A percentile compares a stretch with the other conserved stretches of the same genome.
phyloP scores from a whole-genome alignment of 2,113 vertebrate species.

The Rhombomys opimus region DNA sequence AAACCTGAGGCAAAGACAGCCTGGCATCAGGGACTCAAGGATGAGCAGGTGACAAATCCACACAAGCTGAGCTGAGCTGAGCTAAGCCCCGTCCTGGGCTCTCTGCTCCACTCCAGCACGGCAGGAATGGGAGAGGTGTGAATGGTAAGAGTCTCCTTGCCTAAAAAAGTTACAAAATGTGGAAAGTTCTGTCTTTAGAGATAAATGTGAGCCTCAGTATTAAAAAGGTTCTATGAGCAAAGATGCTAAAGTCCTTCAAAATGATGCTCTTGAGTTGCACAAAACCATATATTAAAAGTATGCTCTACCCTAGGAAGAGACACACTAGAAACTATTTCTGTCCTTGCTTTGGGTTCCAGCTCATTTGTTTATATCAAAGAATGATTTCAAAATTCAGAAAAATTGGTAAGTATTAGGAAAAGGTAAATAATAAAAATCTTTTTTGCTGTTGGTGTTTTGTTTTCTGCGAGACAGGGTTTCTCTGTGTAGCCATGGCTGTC shows the following conservation, averaged over 20 bases:
- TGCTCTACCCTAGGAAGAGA: neutral
- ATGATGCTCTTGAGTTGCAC: neutral
- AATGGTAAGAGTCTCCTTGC: conserved; percentile 11
- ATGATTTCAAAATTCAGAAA: conserved; percentile 38
- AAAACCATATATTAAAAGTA: neutral
- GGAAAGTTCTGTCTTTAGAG: conserved; percentile 42
- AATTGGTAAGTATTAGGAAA: conserved; percentile 8
- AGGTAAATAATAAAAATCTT: neutral
- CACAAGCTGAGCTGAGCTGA: neutral
- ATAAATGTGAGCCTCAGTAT: neutral
- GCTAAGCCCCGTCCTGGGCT: neutral
- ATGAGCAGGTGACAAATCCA: neutral
- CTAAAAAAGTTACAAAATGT: conserved; percentile 13
- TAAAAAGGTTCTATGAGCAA: neutral
- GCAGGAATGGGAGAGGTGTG: neutral
- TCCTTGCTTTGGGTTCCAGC: neutral
- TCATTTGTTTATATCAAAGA: neutral
- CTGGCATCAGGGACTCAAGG: neutral
- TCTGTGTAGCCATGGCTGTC: too few relatives aligned
- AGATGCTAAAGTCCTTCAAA: neutral
- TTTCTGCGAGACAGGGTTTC: too few relatives aligned
- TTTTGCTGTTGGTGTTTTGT: too few relatives aligned
- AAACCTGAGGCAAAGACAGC: neutral
- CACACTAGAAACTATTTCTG: neutral
- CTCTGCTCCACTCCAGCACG: neutral